Conservation (phyloP, 2,888 invertebrate species). For the Athalia cordata region DNA sequence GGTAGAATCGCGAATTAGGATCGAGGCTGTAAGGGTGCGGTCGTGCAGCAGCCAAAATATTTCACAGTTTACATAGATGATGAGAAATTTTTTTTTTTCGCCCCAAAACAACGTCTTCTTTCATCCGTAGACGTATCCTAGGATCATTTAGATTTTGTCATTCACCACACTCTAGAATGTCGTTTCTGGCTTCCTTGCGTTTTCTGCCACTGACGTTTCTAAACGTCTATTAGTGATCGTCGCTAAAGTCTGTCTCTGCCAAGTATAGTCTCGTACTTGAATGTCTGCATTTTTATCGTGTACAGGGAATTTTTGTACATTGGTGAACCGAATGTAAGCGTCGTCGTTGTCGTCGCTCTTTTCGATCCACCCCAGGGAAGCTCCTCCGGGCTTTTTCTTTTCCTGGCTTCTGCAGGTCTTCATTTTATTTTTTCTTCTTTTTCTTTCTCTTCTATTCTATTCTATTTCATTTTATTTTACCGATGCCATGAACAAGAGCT, state of each 20-base stretch:
- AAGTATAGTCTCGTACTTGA: constrained; percentile 2
- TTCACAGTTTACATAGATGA: neutral
- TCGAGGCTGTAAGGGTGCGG: constrained; percentile 64
- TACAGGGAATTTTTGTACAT: neutral
- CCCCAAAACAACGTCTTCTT: too few species aligned
- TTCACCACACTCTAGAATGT: too few species aligned
- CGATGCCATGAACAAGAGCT: too few species aligned
- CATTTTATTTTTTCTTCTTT: too few species aligned
- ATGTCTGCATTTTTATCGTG: neutral
- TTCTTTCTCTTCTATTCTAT: too few species aligned
- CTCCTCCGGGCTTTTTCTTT: neutral
- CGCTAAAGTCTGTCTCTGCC: constrained; percentile 3
- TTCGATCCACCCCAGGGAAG: neutral
- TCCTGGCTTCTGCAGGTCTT: neutral
- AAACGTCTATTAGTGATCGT: constrained; percentile 12
- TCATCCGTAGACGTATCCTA: too few species aligned
- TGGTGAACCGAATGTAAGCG: too few species aligned
- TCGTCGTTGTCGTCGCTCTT: neutral
- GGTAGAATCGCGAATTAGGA: constrained; percentile 64
- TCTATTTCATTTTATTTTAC: too few species aligned
- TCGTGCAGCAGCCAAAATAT: constrained; percentile 57
- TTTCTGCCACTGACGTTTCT: constrained; percentile 24
- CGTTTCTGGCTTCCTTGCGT: neutral
- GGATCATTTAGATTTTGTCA: too few species aligned
- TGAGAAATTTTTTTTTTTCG: too few species aligned